Evolutionary conservation across 1,140 invertebrate genomes (phyloP), one percentile per base, ranked within the genome.

Genomic region (Neocloeon triangulifer): DNA sequence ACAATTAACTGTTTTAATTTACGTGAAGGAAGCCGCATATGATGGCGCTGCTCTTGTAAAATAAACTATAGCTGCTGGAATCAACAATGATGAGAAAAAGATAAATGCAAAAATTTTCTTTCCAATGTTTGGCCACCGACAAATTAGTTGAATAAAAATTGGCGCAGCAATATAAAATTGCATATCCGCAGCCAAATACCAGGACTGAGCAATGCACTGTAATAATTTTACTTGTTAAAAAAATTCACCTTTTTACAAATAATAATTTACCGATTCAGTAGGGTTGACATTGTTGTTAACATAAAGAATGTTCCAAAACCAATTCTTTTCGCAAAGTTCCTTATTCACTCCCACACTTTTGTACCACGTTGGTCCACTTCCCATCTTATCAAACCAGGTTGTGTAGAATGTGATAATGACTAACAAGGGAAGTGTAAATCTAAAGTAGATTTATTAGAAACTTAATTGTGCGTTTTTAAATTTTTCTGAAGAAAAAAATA

Each of bases 231-330:
- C n/a, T n/a, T n/a, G n/a, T n/a, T n/a, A n/a, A n/a, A n/a, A n/a
- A n/a, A n/a, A n/a, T n/a, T n/a, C n/a, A n/a, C n/a, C n/a, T n/a
- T n/a, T n/a, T n/a, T n/a, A n/a, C n/a, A n/a, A n/a, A n/a, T n/a
- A n/a, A n/a, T n/a, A n/a, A n/a, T n/a, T n/a, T n/a, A n/a, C n/a
- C n/a, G n/a, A n/a, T n/a, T n/a, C n/a, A n/a, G n/a, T n/a, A n/a
- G n/a, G n/a, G n/a, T n/a, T n/a, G n/a, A 79, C 57, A 35, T n/a
- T 74, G 48, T 85, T 88, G 46, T 84, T 82, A n/a, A 85, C 58
- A 44, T 81, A 82, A 1, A 85, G 53, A 10, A 85, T 49, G 45
- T 84, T 82, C 0, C 68, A 59, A 80, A 80, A 88, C 81, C 80
- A 84, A 13, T 70, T 71, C 6, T 60, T 50, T 38, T 56, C 45